Base-by-base conservation (phyloP, 92 coral and sea anemone genomes). In the Porites lobata region DNA sequence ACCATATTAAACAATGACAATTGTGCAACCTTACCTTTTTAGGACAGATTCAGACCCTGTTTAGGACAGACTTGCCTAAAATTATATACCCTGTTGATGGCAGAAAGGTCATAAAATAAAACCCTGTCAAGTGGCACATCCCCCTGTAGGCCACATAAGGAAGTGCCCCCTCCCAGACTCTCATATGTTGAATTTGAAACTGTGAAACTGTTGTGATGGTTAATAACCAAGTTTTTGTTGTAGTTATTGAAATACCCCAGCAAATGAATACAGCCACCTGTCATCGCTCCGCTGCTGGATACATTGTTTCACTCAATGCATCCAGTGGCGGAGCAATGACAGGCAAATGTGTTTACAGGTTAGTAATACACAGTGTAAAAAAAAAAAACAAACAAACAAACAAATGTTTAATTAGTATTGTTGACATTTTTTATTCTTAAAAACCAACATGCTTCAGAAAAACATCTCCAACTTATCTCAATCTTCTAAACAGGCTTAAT, bases 121-220 rank as follows among this genome's bases (percentile, higher is more conserved):
- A 29, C 32, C 32, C 32, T 29, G 32, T 29, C 77, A 56, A 85
- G 71, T 76, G 22, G 82, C 32, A 63, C 76, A 85, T 85, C 82
- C 61, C 80, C 88, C 82, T 85, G 64, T 85, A 62, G 82, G 82
- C 85, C 76, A 68, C 77, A 81, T 66, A 66, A 81, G 85, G 71
- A 81, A 62, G 81, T 73, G 63, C 81, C 81, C 81, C 81, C 81
- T 84, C 75, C 81, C 64, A 74, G 73, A 75, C 81, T 63, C 75
- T 85, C 69, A 85, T 75, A 85, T 85, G 88, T 74, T 85, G 82
- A 85, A 75, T 85, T 75, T 32, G 54, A 52, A 63, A 85, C 43
- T 38, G 50, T 50, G 65, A 75, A 75, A 75, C 81, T 77, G 81
- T 77, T 77, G 81, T 77, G 81, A 58, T 77, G 68, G 73, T 63